A percentile compares a stretch with the other conserved stretches of the same genome.
Conservation (phyloP, 2,113 vertebrate species). For the Sterrhoptilus dennistouni region DNA sequence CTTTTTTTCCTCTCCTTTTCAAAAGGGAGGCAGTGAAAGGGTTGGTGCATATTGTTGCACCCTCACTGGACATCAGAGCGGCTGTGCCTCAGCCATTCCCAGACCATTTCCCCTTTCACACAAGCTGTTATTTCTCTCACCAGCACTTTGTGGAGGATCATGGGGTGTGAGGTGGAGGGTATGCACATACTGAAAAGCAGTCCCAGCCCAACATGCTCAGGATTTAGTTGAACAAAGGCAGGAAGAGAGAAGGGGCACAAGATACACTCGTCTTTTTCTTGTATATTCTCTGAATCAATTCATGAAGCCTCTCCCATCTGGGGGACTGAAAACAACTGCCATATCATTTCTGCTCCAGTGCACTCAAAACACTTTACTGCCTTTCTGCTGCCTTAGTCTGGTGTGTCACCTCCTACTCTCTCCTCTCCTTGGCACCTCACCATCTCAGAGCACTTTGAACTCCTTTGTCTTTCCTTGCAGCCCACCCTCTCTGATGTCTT, state of each 20-base stretch:
- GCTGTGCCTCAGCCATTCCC: not conserved
- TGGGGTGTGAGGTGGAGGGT: not conserved
- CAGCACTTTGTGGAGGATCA: not conserved
- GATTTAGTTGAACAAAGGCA: conserved; percentile 14
- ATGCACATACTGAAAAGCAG: not conserved
- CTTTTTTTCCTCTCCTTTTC: not conserved
- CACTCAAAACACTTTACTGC: not conserved
- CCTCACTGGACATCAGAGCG: not conserved
- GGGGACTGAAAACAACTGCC: conserved; percentile 1
- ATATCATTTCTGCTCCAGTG: not conserved
- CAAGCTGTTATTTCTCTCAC: not conserved
- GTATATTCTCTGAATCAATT: not conserved
- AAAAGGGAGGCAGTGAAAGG: not conserved
- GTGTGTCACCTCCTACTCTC: not conserved
- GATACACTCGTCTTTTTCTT: not conserved
- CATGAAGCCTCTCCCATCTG: not conserved
- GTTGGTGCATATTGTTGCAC: not conserved
- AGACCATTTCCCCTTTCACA: not conserved
- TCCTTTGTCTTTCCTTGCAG: not conserved
- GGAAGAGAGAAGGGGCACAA: not conserved
- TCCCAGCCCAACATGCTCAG: not conserved
- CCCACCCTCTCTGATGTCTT: not conserved
- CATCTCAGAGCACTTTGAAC: not conserved
- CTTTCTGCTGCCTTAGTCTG: not conserved
- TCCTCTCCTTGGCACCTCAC: not conserved